Evolutionary conservation across 2,888 invertebrate species (phyloP), one percentile per base, ranked within the genome.

Genomic region (Scaptomyza flava): DNA sequence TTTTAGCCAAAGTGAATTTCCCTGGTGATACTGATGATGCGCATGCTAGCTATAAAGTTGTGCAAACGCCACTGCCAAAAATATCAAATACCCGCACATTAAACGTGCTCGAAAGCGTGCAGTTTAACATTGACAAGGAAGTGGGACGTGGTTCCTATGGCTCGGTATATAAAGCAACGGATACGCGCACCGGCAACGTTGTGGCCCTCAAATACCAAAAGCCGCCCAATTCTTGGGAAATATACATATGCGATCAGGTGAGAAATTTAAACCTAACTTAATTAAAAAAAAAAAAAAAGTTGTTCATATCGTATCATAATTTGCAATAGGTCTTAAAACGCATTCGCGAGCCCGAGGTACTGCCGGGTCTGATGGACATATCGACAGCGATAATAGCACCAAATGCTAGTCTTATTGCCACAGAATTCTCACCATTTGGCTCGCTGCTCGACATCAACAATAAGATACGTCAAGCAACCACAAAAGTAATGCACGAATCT

Each of bases 171-270:
- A 92, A 92, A 47, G 92, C 92, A 2, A 85, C 90, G 0, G 91
- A 92, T 61, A 68, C 81, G 6, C 85, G 87, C 20, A 90, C 90
- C 1, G 91, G 91, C 4, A 88, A 87, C 31, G 85, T 91, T 17
- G 95, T 96, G 54, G 96, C 96, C 30, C 93, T 96, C n/a, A 96
- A 98, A 93, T 95, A 95, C 79, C 97, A 98, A 92, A 96, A 96
- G 90, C 97, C 98, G 0, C 95, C 96, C 53, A 96, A 97, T 91
- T 95, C 95, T 45, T 99, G 98, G 98, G 98, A 99, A 91, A 97
- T 96, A 90, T 98, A 99, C 90, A 96, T 99, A 87, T 96, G 96
- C 87, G 91, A 91, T 86, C 90, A 91, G 81, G 90, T 90, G 27
- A 64, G 65, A 46, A 6, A 14, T 2, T n/a, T 14, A 6, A 3